Evolutionary conservation across 1,140 invertebrate species (phyloP), one percentile per base, ranked within the genome.

Genomic region (Hylyphantes graminicola): DNA sequence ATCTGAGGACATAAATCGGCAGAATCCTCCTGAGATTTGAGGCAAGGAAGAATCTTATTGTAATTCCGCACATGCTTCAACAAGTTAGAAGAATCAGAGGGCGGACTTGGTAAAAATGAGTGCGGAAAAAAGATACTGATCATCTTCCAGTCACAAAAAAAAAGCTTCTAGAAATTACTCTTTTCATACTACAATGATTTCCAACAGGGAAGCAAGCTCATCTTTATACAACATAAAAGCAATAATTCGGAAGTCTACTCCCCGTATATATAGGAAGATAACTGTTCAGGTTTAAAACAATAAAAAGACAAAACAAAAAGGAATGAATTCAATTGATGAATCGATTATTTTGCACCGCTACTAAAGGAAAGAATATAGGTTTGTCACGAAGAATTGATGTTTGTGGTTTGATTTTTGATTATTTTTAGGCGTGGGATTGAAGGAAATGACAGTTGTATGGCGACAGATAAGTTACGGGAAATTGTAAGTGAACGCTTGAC

Each of bases 341-440:
- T 68, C 59, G 51, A 70, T 80, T 80, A 70, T 68, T 79, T 53
- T 74, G 54, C 70, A 57, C 48, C 12, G 15, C 51, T 54, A 78
- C 68, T 67, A 80, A 80, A 80, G 51, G 77, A 80, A 80, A 67
- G 77, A 80, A 80, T 64, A 55, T 80, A 70, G 59, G 51, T 53
- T 51, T 15, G 17, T 53, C 77, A 80, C 53, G 77, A 80, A 70
- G 70, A 80, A 55, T 57, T 80, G 77, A 80, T 35, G 35, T 35
- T 61, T 70, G 53, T 67, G 53, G 12, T 61, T 70, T 57, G 48
- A 19, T 68, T 80, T 78, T 78, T 21, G 57, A 63, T 76, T 54
- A 67, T 35, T 67, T 80, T 70, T 55, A 53, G 65, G 72, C 13
- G n/a, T 57, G 19, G 12, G 53, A 15, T 74, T 57, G 59, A 53